These are phyloP conservation scores for Erpornis zantholeuca DNA, from an alignment of 2,113 vertebrate species.

Conservation along the genomic window DNA sequence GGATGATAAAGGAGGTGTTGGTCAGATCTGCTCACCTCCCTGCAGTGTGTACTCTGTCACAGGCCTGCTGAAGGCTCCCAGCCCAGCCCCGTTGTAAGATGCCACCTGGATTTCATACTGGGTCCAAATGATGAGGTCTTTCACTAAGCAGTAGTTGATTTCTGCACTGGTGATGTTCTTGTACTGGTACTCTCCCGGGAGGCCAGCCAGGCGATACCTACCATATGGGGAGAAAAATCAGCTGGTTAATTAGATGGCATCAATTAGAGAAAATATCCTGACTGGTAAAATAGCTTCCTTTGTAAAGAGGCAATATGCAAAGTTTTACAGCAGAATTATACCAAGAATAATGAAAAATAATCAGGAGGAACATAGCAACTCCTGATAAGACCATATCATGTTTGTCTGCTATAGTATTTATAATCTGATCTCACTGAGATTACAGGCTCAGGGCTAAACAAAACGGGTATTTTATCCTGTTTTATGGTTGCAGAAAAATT, in stretches of 20 bases:
- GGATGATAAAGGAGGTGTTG: fast-evolving
- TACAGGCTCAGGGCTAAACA: not conserved
- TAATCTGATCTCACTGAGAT: constrained; percentile 5
- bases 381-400: not conserved
- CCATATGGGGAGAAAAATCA: not conserved
- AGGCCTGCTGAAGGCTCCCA: constrained; percentile 88
- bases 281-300: not conserved
- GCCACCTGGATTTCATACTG: constrained; percentile 98
- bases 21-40: constrained; percentile 81
- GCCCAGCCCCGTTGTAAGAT: constrained; percentile 89
- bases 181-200: constrained; percentile 91
- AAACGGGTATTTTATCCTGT: not conserved
- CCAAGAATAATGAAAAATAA: not conserved
- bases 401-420: not conserved
- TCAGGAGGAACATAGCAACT: not conserved
- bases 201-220: constrained; percentile 92
- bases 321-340: not conserved
- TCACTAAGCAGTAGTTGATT: constrained; percentile 93
- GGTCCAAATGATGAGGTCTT: constrained; percentile 96
- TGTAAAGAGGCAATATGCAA: not conserved
- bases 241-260: not conserved
- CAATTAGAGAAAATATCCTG: not conserved
- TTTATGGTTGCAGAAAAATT: constrained; percentile 27
- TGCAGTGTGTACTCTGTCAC: constrained; percentile 92
- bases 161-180: constrained; percentile 94